These are phyloP conservation scores for Anastatus disparis DNA, from an alignment of 1,140 invertebrate species.

Conservation along the genomic window DNA sequence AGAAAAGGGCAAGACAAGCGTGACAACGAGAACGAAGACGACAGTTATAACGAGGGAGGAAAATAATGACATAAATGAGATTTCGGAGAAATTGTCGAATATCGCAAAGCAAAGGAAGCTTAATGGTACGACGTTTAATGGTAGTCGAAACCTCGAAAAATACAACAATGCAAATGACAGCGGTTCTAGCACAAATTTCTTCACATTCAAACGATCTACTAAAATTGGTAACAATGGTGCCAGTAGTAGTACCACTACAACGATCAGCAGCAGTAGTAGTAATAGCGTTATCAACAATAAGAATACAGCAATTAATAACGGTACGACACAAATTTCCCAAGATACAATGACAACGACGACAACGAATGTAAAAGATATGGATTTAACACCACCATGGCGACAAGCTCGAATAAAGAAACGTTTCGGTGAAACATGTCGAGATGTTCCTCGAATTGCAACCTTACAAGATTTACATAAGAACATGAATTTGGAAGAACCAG, in stretches of 20 bases:
- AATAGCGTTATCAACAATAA: too few relatives aligned
- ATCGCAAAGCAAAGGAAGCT: constrained; percentile 72
- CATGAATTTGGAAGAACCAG: constrained; percentile 60
- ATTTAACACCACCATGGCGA: constrained; percentile 61
- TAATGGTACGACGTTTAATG: constrained; percentile 63
- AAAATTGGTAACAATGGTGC: neutral
- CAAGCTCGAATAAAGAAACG: constrained; percentile 54
- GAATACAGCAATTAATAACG: too few relatives aligned
- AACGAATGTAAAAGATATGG: constrained; percentile 49
- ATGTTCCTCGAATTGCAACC: constrained; percentile 61
- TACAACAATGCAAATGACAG: neutral
- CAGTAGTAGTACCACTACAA: neutral
- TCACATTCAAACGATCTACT: constrained; percentile 43
- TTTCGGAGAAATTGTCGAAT: constrained; percentile 77
- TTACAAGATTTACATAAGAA: constrained; percentile 58
- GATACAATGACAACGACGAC: too few relatives aligned
- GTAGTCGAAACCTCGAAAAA: constrained; percentile 30
- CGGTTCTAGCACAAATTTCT: constrained; percentile 24
- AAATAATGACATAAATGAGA: constrained; percentile 52
- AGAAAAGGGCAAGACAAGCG: neutral
- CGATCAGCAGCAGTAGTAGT: too few relatives aligned
- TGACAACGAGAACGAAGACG: neutral
- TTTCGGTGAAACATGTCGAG: constrained; percentile 62
- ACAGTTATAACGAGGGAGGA: neutral
- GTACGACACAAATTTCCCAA: too few relatives aligned